Conservation (phyloP, 2,888 invertebrate genomes). For the Schrankia costaestrigalis region DNA sequence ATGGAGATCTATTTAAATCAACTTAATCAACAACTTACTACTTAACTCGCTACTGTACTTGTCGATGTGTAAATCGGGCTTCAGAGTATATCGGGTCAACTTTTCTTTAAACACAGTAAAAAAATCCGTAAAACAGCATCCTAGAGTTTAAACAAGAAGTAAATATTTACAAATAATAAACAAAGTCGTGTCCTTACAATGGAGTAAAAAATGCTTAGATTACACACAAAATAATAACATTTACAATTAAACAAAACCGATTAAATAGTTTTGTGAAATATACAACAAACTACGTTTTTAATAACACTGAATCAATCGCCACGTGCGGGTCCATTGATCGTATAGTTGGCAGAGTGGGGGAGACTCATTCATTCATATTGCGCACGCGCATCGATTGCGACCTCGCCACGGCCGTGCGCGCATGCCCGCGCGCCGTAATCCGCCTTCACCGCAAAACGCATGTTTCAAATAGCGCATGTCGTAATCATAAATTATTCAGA, state of each 20-base stretch:
- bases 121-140: too few relatives aligned
- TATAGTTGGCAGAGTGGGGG: slow-evolving; percentile 44
- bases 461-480: slow-evolving; percentile 46
- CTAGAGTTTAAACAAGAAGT: too few relatives aligned
- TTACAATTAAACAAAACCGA: not conserved
- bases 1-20: too few relatives aligned
- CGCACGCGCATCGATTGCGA: slow-evolving; percentile 57
- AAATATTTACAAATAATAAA: too few relatives aligned
- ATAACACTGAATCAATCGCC: slow-evolving; percentile 57
- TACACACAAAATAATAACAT: not conserved
- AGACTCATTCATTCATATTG: slow-evolving; percentile 70
- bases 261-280: not conserved
- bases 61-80: too few relatives aligned
- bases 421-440: slow-evolving; percentile 32
- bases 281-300: slow-evolving; percentile 22
- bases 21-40: too few relatives aligned
- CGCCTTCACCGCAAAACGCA: slow-evolving; percentile 44
- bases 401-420: slow-evolving; percentile 42
- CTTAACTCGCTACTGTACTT: too few relatives aligned
- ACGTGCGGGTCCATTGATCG: slow-evolving; percentile 72
- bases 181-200: too few relatives aligned
- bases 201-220: too few relatives aligned
- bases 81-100: too few relatives aligned
- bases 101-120: too few relatives aligned
- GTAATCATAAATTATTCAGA: slow-evolving; percentile 55